phyloP scores from a whole-genome alignment of 1,140 invertebrate genomes.

The Panagrolaimus sp. region DNA sequence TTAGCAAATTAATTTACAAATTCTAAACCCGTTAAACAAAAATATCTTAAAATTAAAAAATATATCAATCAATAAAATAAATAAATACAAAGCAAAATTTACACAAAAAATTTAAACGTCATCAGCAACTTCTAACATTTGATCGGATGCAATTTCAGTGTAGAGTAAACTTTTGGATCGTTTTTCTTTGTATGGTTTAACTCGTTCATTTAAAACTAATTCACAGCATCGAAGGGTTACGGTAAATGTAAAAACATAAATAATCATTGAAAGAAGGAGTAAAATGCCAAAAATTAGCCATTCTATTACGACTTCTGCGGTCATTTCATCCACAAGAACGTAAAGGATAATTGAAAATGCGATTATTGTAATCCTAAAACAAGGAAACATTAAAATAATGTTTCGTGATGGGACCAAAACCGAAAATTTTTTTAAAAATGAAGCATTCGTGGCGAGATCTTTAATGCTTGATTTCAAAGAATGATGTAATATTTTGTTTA shows the following conservation, averaged over 20 bases:
- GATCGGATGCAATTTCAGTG: conserved; percentile 20
- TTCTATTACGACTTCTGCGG: conserved; percentile 17
- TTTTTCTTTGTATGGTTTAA: background rate
- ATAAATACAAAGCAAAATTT: too few relatives aligned
- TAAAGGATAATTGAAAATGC: conserved; percentile 32
- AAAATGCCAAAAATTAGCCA: conserved; percentile 30
- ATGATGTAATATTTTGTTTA: conserved; percentile 26
- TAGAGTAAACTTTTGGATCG: conserved; percentile 30
- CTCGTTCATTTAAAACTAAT: conserved; percentile 1
- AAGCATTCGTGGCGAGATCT: conserved; percentile 64
- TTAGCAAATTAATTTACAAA: too few relatives aligned
- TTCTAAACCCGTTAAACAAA: too few relatives aligned
- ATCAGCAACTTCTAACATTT: conserved; percentile 10
- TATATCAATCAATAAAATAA: too few relatives aligned
- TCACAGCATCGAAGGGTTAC: conserved; percentile 33
- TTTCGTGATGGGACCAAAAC: too few relatives aligned
- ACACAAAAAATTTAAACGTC: background rate
- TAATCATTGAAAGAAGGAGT: conserved; percentile 26
- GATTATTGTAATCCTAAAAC: conserved; percentile 30
- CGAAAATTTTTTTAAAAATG: background rate
- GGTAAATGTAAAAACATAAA: conserved; percentile 22
- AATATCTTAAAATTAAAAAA: too few relatives aligned
- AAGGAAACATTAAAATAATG: background rate
- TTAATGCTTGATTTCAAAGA: conserved; percentile 59
- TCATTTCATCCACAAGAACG: conserved; percentile 27